Evolutionary conservation across 2,113 vertebrate species (phyloP).

Genomic region (Hemichromis elongatus): DNA sequence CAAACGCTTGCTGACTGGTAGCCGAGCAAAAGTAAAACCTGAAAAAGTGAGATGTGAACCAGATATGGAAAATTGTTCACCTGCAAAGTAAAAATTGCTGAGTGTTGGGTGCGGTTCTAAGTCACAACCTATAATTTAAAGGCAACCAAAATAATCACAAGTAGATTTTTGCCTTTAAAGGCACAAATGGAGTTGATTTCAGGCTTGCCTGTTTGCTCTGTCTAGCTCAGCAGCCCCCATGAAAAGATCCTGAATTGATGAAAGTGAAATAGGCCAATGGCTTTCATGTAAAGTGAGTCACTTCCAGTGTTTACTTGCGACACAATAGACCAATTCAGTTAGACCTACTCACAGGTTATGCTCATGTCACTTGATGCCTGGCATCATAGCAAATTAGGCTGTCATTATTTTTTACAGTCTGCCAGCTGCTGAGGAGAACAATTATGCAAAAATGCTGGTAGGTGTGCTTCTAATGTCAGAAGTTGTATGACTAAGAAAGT

Average conservation of each 20-base stretch:
- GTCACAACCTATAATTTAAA: background rate
- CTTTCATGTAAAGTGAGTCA: constrained; percentile 12
- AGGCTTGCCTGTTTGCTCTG: background rate
- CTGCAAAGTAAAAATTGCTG: rapidly evolving
- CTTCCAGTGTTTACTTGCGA: background rate
- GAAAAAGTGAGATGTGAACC: background rate
- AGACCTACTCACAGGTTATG: background rate
- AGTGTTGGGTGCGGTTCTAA: background rate
- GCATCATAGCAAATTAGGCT: constrained; percentile 6
- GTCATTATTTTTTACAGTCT: background rate
- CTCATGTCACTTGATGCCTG: background rate
- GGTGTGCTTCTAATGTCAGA: background rate
- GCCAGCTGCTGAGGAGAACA: background rate
- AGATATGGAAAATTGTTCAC: background rate
- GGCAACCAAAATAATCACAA: background rate
- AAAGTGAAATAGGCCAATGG: background rate
- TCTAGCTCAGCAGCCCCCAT: background rate
- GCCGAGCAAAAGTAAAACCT: background rate
- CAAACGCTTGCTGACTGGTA: background rate
- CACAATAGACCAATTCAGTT: background rate
- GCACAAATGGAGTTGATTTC: background rate
- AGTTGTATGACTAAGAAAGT: background rate
- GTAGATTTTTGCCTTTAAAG: background rate
- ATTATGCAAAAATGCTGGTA: constrained; percentile 9
- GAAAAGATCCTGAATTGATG: constrained; percentile 5